phyloP scores from a whole-genome alignment of 2,113 vertebrate genomes.

The Scartelaos histophorus region DNA sequence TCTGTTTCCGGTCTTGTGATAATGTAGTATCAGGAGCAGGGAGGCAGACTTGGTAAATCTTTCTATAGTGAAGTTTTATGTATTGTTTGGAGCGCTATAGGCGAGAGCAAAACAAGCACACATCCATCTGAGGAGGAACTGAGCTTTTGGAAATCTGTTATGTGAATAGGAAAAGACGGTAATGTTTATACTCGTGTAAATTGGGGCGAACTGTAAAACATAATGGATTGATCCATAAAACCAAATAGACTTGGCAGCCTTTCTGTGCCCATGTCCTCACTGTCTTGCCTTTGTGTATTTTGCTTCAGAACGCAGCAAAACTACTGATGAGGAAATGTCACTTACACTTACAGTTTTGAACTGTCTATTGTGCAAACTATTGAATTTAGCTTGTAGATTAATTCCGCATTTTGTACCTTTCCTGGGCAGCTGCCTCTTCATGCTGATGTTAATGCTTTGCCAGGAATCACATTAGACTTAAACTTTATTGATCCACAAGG shows the following conservation, averaged over 20 bases:
- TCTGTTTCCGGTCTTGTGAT: constrained; percentile 18
- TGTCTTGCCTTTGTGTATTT: not conserved
- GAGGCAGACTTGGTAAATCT: constrained; percentile 30
- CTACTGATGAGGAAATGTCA: not conserved
- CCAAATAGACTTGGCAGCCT: not conserved
- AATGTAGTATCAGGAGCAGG: constrained; percentile 23
- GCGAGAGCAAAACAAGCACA: constrained; percentile 26
- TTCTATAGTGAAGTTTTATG: constrained; percentile 18
- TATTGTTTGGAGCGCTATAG: constrained; percentile 14
- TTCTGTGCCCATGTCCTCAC: not conserved
- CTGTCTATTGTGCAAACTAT: not conserved
- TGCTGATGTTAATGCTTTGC: no score
- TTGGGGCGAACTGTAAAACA: not conserved
- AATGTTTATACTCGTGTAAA: constrained; percentile 24
- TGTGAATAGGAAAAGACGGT: constrained; percentile 22
- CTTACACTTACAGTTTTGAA: not conserved
- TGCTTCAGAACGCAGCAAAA: not conserved
- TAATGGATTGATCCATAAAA: not conserved
- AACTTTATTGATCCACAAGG: no score
- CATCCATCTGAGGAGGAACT: constrained; percentile 35
- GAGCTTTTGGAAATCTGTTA: constrained; percentile 23
- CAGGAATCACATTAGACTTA: not conserved
- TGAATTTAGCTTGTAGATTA: not conserved
- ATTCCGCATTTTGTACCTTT: no score
- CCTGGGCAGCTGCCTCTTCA: no score